phyloP scores from a whole-genome alignment of 1,140 invertebrate species.

The Formica exsecta region DNA sequence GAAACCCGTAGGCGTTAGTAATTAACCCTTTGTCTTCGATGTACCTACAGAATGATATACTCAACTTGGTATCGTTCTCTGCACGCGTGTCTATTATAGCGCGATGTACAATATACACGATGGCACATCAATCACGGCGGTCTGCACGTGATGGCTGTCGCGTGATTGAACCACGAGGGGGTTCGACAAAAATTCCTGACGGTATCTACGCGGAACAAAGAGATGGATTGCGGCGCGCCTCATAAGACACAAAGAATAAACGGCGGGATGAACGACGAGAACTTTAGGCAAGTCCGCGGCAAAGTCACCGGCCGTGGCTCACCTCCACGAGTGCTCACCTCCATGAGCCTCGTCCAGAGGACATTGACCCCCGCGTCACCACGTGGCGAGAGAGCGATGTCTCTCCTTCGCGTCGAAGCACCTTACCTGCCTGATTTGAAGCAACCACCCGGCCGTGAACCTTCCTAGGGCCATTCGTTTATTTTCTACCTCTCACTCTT shows the following conservation, averaged over 20 bases:
- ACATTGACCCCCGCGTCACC: slow-evolving; percentile 81
- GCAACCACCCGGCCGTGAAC: slow-evolving; percentile 81
- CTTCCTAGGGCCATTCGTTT: slow-evolving; percentile 69
- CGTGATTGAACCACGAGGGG: slow-evolving; percentile 32
- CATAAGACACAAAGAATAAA: slow-evolving; percentile 46
- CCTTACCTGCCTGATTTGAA: slow-evolving; percentile 78
- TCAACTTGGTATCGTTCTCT: slow-evolving; percentile 17
- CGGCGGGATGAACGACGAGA: slow-evolving; percentile 62
- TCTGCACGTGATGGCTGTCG: slow-evolving; percentile 37
- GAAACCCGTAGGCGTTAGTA: slow-evolving; percentile 36
- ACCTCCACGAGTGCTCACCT: slow-evolving; percentile 65
- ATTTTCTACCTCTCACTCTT: slow-evolving; percentile 47
- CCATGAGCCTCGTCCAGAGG: slow-evolving; percentile 74
- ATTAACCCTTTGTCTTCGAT: slow-evolving; percentile 57
- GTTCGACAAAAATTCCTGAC: slow-evolving; percentile 38
- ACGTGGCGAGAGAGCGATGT: slow-evolving; percentile 83
- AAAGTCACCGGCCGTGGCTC: slow-evolving; percentile 60
- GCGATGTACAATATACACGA: neutral
- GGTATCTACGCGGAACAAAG: slow-evolving; percentile 29
- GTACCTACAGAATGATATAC: slow-evolving; percentile 6
- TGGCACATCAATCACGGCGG: slow-evolving; percentile 44
- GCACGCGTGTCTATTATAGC: slow-evolving; percentile 36
- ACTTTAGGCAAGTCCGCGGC: slow-evolving; percentile 69
- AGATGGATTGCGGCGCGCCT: slow-evolving; percentile 3
- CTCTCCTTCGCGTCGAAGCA: slow-evolving; percentile 83